Evolutionary conservation across 1,140 invertebrate genomes (phyloP).

Genomic region (Dinoponera quadriceps): DNA sequence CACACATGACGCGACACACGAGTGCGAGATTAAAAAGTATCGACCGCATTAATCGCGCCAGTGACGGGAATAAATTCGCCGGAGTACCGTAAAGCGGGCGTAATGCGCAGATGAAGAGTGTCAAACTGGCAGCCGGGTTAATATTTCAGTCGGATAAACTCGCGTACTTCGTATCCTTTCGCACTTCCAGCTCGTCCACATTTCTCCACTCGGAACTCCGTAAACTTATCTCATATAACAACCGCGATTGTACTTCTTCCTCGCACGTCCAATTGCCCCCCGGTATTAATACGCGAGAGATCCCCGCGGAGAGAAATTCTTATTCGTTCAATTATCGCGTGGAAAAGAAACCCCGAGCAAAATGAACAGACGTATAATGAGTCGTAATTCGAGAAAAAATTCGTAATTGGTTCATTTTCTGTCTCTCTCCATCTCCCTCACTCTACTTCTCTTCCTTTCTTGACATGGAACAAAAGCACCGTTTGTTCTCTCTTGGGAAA

Average conservation of each 20-base stretch:
- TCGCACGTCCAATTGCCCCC: neutral
- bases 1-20: neutral
- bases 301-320: neutral
- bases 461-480: conserved; percentile 1
- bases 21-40: conserved; percentile 47
- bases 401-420: conserved; percentile 14
- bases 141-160: conserved; percentile 44
- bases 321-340: conserved; percentile 12
- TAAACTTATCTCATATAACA: conserved; percentile 21
- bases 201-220: neutral
- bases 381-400: neutral
- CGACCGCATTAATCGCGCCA: conserved; percentile 40
- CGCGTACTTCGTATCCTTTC: conserved; percentile 17
- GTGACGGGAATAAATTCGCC: conserved; percentile 33
- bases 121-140: conserved; percentile 32
- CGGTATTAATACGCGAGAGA: conserved; percentile 22
- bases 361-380: conserved; percentile 11
- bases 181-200: neutral
- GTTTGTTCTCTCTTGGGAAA: neutral
- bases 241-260: neutral
- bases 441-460: neutral
- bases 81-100: neutral
- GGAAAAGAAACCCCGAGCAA: conserved; percentile 6
- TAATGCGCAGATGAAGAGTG: conserved; percentile 49
- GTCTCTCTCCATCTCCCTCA: too few relatives aligned